Conservation (phyloP, 30 jellyfish, hydroid and myxozoan species). For the Phacellophora camtschatica region DNA sequence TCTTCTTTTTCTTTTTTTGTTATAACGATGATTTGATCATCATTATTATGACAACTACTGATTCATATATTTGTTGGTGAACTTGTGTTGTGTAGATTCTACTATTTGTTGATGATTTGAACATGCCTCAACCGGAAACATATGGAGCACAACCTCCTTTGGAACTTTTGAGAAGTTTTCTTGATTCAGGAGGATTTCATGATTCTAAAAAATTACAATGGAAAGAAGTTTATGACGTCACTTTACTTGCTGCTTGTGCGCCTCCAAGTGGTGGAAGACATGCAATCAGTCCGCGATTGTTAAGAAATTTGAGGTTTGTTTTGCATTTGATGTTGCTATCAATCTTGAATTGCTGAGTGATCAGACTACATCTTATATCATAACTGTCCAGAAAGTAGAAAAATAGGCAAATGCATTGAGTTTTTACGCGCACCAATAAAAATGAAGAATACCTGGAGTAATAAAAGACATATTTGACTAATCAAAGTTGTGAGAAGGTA, state of each 20-base stretch:
- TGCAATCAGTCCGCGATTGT: slow-evolving; percentile 63
- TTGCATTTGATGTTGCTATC: too few species aligned
- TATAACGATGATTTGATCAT: too few species aligned
- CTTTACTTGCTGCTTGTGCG: slow-evolving; percentile 66
- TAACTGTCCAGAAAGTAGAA: too few species aligned
- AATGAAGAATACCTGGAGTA: too few species aligned
- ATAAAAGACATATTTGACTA: too few species aligned
- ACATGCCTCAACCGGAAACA: slow-evolving; percentile 80
- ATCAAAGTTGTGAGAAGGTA: too few species aligned
- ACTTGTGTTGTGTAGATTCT: slow-evolving; percentile 31
- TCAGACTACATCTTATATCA: too few species aligned
- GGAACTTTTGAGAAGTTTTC: slow-evolving; percentile 72
- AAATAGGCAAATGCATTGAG: too few species aligned
- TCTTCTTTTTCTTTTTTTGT: too few species aligned
- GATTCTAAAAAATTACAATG: slow-evolving; percentile 65
- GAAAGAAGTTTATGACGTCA: slow-evolving; percentile 69
- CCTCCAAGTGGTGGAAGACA: slow-evolving; percentile 79
- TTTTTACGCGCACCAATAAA: too few species aligned
- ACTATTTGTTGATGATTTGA: slow-evolving; percentile 77
- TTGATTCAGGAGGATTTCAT: slow-evolving; percentile 61
- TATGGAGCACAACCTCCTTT: slow-evolving; percentile 83
- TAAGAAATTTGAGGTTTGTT: slow-evolving; percentile 73
- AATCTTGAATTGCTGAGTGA: too few species aligned
- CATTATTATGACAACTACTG: background rate
- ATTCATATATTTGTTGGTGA: background rate